phyloP scores from a whole-genome alignment of 1,140 invertebrate species.

The Venustaconcha ellipsiformis region DNA sequence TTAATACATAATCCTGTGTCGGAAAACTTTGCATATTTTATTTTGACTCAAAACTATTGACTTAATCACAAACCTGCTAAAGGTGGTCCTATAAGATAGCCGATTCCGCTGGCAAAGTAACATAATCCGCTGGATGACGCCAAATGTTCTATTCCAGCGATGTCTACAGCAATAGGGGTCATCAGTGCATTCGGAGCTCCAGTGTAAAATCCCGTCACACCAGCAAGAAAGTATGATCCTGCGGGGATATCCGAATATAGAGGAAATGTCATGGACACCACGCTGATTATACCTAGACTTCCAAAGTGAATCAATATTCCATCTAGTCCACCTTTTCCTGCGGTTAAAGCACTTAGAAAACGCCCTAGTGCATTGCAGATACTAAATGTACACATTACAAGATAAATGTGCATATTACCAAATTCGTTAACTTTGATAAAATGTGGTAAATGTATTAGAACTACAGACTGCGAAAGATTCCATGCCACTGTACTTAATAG shows the following conservation, averaged over 20 bases:
- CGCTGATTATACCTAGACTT: conserved; percentile 3
- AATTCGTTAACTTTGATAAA: conserved; percentile 9
- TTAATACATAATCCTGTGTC: too few species aligned
- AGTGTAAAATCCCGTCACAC: conserved; percentile 29
- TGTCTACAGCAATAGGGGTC: conserved; percentile 27
- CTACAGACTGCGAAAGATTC: conserved; percentile 16
- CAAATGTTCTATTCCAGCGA: conserved; percentile 26
- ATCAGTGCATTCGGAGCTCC: conserved; percentile 32
- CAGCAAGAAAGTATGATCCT: conserved; percentile 16
- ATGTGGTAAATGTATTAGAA: conserved; percentile 27
- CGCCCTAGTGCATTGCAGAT: conserved; percentile 18
- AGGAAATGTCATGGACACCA: conserved; percentile 12
- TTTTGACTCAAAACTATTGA: too few species aligned
- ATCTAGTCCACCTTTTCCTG: neutral
- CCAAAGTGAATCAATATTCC: conserved; percentile 13
- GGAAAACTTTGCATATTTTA: too few species aligned
- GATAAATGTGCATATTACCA: conserved; percentile 2
- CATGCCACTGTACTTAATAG: conserved; percentile 23
- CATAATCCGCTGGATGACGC: conserved; percentile 27
- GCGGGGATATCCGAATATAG: conserved; percentile 13
- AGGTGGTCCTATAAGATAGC: conserved; percentile 33
- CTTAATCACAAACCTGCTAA: conserved; percentile 19
- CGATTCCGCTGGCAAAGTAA: conserved; percentile 28
- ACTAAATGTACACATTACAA: conserved; percentile 23
- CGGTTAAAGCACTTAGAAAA: conserved; percentile 4